Evolutionary conservation across 37 sponge, comb jelly and placozoan genomes (phyloP).

Genomic region (Spongilla lacustris): DNA sequence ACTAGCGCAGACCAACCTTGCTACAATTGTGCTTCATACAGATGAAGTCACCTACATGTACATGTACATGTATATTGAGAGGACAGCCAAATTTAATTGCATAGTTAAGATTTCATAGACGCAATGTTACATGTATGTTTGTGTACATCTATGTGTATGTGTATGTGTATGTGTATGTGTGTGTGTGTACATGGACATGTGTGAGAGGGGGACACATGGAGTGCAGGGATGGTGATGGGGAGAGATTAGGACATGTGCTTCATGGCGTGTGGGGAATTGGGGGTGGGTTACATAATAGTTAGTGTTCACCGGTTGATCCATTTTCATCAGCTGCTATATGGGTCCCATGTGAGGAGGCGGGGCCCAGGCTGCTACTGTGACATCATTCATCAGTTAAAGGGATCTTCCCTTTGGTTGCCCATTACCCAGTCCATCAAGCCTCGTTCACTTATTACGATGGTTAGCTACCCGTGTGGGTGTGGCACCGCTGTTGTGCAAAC

Average conservation of each 20-base stretch:
- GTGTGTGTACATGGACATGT: not conserved
- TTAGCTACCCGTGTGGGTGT: not conserved
- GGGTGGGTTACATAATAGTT: not conserved
- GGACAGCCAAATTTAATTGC: not conserved
- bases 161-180: slow-evolving; percentile 16
- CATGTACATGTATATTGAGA: too few relatives aligned
- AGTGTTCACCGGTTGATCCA: not conserved
- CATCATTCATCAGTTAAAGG: not conserved
- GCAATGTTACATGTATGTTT: slow-evolving; percentile 31
- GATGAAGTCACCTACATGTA: too few relatives aligned
- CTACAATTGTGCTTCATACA: too few relatives aligned
- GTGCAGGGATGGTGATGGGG: too few relatives aligned
- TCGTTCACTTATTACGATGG: not conserved
- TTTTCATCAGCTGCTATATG: not conserved
- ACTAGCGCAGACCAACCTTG: too few relatives aligned
- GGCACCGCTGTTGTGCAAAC: not conserved
- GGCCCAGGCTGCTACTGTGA: not conserved
- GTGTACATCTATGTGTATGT: slow-evolving; percentile 20
- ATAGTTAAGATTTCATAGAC: too few relatives aligned
- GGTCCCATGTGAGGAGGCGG: not conserved
- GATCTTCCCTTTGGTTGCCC: not conserved
- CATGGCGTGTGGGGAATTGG: not conserved
- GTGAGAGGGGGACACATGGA: too few relatives aligned
- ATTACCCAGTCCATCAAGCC: not conserved
- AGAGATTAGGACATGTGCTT: too few relatives aligned